Evolutionary conservation across 2,888 invertebrate genomes (phyloP).

Genomic region (Heteromyza rotundicornis): DNA sequence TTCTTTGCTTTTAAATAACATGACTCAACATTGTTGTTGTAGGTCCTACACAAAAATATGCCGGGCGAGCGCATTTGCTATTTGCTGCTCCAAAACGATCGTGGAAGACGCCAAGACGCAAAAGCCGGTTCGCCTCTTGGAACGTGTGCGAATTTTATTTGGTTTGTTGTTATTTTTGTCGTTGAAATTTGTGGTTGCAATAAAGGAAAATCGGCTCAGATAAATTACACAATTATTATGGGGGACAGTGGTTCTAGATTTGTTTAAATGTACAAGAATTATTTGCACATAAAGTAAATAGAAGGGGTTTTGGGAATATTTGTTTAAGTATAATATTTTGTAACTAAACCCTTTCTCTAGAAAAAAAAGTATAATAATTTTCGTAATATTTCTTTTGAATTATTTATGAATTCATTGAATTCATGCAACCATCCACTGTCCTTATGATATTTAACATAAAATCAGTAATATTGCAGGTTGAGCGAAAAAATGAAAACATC

Average conservation of each 20-base stretch:
- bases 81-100: no score
- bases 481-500: background rate
- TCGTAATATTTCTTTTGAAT: no score
- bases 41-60: background rate
- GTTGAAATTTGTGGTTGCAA: background rate
- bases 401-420: no score
- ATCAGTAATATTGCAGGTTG: no score
- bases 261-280: no score
- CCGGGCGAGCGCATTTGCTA: background rate
- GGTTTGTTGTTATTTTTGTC: background rate
- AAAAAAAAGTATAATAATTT: no score
- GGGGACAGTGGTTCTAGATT: background rate
- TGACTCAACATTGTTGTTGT: background rate
- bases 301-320: background rate
- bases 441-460: no score
- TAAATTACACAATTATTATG: background rate
- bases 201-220: background rate
- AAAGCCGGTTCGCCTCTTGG: conserved; percentile 4
- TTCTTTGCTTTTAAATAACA: background rate
- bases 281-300: no score
- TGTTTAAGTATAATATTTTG: no score
- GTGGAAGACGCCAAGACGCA: background rate
- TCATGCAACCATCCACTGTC: no score
- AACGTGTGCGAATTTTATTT: conserved; percentile 1
- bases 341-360: no score